Evolutionary conservation across 2,797 vertebrate species (phyloP), one percentile per base, ranked within the genome.

Genomic region (Anabacerthia variegaticeps): DNA sequence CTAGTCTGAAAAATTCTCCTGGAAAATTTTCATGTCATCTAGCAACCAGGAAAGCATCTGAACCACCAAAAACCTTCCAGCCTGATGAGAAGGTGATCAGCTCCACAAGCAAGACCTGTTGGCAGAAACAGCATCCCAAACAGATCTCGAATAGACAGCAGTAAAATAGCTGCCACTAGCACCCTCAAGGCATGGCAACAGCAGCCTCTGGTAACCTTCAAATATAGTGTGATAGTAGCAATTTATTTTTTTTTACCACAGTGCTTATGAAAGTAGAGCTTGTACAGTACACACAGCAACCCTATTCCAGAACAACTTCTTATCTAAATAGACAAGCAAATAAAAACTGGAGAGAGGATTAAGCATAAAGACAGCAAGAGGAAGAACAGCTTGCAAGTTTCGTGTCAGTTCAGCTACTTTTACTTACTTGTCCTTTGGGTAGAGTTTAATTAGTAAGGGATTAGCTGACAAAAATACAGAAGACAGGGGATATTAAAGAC

Each of bases 381-480:
- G 24, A 78, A 56, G 36, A 75, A 58, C 18, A 81, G 49, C 28
- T 1, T 17, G 28, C 12, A 90, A 72, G 84, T 81, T 84, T 75
- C 36, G 58, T 34, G 46, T 81, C 69, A 88, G 68, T 44, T 93
- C 67, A 68, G 66, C 34, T 81, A 78, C 55, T 76, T 90, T 58
- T 51, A 30, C 75, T 94, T 73, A 86, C 28, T 79, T 66, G 36
- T 72, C 66, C 73, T 88, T 62, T 65, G 43, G 73, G 74, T 43
- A 75, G 69, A 88, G 24, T 91, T 95, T 78, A 93, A 95, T 92
- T 93, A 91, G 41, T 46, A 72, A 77, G 49, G 41, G 75, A 74
- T 91, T 95, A 83, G 37, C 12, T 80, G 69, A 52, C 49, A 87
- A 54, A 86, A 86, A 77, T 76, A 67, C 21, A 67, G 63, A 66